Evolutionary conservation across 2,113 vertebrate species (phyloP), one percentile per base, ranked within the genome.

Genomic region (Lepus timidus): DNA sequence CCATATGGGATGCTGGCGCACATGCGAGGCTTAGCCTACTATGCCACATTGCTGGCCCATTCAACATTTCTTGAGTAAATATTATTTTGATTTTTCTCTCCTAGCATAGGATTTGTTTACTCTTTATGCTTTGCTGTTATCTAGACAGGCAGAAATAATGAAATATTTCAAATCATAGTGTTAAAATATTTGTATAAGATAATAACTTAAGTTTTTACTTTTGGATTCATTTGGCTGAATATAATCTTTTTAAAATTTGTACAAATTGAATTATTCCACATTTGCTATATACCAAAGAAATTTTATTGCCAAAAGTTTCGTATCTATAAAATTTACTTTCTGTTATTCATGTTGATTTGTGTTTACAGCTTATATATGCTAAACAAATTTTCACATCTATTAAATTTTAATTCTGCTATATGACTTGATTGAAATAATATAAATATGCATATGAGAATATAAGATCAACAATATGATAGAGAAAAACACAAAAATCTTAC

Each of bases 361-460:
- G 25, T 61, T 33, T 65, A 65, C 65, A 62, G 1, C 3, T 10
- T 81, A 7, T 89, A 85, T n/a, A 36, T 23, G n/a, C 10, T 70
- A 75, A 88, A 75, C 3, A 23, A 51, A 51, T 73, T 39, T 91
- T 19, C 6, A 44, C 17, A 81, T 27, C 39, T 39, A 39, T 88
- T 49, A 85, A 96, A 91, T 33, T 88, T 81, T 88, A 79, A 82
- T 61, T 44, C 16, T 76, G 1, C 1, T 88, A 71, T 6, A 85
- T 27, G 4, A 81, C 6, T 89, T 65, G 73, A n/a, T 44, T 70
- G n/a, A 7, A 73, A 71, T 0, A 19, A 39, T 88, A 65, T 70
- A 39, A n/a, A 68, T 70, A 1, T 62, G 9, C 62, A 74, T 14
- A 2, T 12, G 0, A 93, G 1, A 25, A 75, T 75, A 4, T 19